Conservation (phyloP, 1,140 invertebrate genomes). For the Halesus radiatus region DNA sequence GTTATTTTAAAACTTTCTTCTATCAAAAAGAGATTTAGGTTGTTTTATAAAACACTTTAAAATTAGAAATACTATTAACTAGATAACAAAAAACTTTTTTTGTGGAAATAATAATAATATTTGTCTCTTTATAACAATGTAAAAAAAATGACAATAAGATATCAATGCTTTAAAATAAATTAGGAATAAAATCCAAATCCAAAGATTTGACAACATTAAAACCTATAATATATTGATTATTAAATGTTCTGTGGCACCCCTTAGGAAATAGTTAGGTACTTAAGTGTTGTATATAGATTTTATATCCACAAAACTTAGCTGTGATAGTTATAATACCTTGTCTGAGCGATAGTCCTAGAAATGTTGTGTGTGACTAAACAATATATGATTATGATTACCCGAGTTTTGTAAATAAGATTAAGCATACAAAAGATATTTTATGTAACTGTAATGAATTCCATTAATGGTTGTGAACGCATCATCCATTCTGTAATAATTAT, state of each 20-base stretch:
- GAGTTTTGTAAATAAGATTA: constrained; percentile 8
- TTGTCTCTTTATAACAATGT: constrained; percentile 3
- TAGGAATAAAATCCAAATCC: background rate
- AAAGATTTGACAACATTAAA: background rate
- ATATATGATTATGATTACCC: background rate
- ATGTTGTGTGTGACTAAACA: background rate
- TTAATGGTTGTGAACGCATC: constrained; percentile 1
- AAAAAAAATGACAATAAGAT: constrained; percentile 39
- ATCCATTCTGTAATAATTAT: background rate
- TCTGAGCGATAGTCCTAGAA: background rate
- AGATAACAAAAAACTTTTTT: no score
- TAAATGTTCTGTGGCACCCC: background rate
- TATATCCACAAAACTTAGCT: constrained; percentile 56
- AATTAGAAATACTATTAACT: no score
- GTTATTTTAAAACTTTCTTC: no score
- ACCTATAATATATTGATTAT: background rate
- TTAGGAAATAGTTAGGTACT: background rate
- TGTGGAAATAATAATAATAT: no score
- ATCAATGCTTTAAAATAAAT: constrained; percentile 39
- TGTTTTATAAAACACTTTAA: no score
- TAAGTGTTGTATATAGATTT: constrained; percentile 47
- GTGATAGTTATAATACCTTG: constrained; percentile 49
- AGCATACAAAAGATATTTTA: constrained; percentile 1
- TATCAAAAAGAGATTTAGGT: no score
- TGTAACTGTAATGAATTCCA: background rate